Evolutionary conservation across 2,888 invertebrate genomes (phyloP).

Genomic region (Tachina grossa): DNA sequence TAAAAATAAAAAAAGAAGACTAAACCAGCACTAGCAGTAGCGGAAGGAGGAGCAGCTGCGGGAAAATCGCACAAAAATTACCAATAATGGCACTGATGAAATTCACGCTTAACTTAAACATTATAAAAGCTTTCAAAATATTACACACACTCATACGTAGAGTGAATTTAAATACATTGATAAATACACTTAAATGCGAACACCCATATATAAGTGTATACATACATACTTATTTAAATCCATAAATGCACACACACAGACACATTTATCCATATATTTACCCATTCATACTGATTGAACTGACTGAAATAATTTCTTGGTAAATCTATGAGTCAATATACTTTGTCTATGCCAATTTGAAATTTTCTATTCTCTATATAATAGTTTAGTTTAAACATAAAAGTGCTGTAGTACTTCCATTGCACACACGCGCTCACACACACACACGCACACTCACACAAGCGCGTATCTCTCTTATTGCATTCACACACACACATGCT

Average conservation of each 20-base stretch:
- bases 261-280: neutral
- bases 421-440: conserved; percentile 10
- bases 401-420: conserved; percentile 17
- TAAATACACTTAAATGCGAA: conserved; percentile 38
- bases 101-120: conserved; percentile 70
- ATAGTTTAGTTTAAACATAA: conserved; percentile 37
- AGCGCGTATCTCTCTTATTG: conserved; percentile 39
- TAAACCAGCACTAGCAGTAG: neutral
- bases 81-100: conserved; percentile 70
- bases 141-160: conserved; percentile 41
- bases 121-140: conserved; percentile 64
- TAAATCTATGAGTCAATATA: conserved; percentile 71
- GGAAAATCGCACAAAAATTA: conserved; percentile 61
- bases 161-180: conserved; percentile 63
- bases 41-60: neutral
- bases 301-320: conserved; percentile 69
- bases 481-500: conserved; percentile 34
- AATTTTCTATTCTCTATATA: conserved; percentile 57
- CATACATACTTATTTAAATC: conserved; percentile 10
- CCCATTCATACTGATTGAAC: conserved; percentile 65
- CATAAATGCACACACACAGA: conserved; percentile 14
- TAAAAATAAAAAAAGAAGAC: neutral
- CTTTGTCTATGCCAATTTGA: conserved; percentile 64
- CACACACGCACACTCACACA: conserved; percentile 6
- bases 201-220: conserved; percentile 2